Percentiles rank a stretch among this genome's conserved stretches.
These are phyloP conservation scores for Kuschelorhynchus macadamiae DNA, from an alignment of 2,888 invertebrate genomes.

Conservation along the genomic window DNA sequence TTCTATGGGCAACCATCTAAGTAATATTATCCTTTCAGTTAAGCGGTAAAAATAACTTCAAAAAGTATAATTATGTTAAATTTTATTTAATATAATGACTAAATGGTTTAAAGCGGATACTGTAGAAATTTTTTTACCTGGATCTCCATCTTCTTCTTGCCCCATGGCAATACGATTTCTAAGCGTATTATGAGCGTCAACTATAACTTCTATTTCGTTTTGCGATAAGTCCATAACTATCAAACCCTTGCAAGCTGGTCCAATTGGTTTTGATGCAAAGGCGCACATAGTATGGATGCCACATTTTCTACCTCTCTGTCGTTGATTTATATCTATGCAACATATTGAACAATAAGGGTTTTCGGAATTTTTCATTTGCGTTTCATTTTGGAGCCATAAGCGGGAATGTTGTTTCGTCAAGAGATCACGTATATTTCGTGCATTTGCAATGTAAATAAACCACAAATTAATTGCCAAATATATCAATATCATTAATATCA, in stretches of 20 bases:
- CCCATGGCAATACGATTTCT: slow-evolving; percentile 66
- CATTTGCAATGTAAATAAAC: background rate
- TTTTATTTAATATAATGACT: no score
- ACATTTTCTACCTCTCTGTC: slow-evolving; percentile 59
- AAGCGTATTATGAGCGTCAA: slow-evolving; percentile 68
- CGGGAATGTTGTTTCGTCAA: slow-evolving; percentile 40
- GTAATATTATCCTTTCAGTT: no score
- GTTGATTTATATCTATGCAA: slow-evolving; percentile 57
- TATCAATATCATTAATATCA: background rate
- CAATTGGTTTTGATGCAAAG: slow-evolving; percentile 52
- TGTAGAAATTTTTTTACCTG: no score
- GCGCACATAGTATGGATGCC: slow-evolving; percentile 62
- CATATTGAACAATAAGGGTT: slow-evolving; percentile 61
- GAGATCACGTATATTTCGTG: slow-evolving; percentile 7
- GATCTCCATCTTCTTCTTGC: slow-evolving; percentile 62
- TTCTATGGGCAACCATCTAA: no score
- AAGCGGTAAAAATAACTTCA: no score
- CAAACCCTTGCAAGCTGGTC: slow-evolving; percentile 59
- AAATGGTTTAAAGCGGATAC: no score
- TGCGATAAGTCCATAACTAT: slow-evolving; percentile 60
- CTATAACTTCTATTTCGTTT: slow-evolving; percentile 64
- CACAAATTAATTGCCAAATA: background rate
- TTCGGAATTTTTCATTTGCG: slow-evolving; percentile 20
- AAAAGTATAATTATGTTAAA: no score
- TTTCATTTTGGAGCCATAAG: slow-evolving; percentile 38